Evolutionary conservation across 2,113 vertebrate genomes (phyloP).

Genomic region (Tachysurus fulvidraco): DNA sequence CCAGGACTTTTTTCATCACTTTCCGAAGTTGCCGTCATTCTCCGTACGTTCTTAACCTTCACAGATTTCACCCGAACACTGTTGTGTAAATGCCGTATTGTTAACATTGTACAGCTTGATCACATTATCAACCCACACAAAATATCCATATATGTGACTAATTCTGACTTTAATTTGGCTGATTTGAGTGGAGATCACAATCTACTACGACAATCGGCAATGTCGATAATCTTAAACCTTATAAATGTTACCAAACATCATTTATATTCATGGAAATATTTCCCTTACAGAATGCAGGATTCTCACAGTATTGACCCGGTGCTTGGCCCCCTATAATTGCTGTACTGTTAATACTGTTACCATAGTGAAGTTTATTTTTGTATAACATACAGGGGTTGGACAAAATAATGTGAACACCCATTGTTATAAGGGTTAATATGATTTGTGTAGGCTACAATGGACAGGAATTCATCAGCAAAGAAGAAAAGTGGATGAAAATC

Average conservation of each 20-base stretch:
- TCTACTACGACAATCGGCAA: neutral
- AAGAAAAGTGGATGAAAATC: too few relatives aligned
- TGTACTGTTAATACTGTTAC: neutral
- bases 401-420: too few relatives aligned
- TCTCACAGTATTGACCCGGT: neutral
- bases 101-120: neutral
- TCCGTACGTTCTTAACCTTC: conserved; percentile 52
- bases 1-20: conserved; percentile 63
- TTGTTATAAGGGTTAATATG: too few relatives aligned
- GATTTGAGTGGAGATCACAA: neutral
- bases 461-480: too few relatives aligned
- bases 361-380: neutral
- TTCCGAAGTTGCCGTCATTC: conserved; percentile 49
- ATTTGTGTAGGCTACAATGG: too few relatives aligned
- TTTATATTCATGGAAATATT: neutral
- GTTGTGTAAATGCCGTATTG: neutral
- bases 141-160: neutral
- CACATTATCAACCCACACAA: neutral
- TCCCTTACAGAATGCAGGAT: neutral
- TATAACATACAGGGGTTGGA: neutral
- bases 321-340: neutral
- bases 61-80: conserved; percentile 17
- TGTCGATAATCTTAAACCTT: neutral
- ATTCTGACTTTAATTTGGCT: neutral
- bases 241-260: neutral